phyloP scores from a whole-genome alignment of 2,797 vertebrate genomes.

The Mus spretus region DNA sequence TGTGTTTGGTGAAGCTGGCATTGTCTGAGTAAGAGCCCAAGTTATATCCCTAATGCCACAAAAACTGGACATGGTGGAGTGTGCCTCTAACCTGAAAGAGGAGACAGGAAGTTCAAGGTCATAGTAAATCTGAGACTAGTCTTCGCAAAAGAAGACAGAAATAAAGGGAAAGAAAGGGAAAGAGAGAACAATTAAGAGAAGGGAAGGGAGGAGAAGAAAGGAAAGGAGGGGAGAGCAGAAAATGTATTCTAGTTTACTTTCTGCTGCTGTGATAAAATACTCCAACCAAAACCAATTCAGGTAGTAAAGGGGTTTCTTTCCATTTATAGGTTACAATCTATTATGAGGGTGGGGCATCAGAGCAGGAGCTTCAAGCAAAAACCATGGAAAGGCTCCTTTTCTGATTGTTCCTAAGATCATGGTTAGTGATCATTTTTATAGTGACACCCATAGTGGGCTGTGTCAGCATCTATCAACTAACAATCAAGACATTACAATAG shows the following conservation, averaged over 20 bases:
- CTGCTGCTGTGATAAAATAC: too few relatives aligned
- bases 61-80: background rate
- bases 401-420: background rate
- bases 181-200: too few relatives aligned
- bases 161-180: too few relatives aligned
- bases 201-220: rapidly evolving
- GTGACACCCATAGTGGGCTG: background rate
- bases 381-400: too few relatives aligned
- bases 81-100: background rate
- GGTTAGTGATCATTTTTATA: background rate
- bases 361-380: background rate
- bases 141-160: background rate
- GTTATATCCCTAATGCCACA: background rate
- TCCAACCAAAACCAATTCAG: too few relatives aligned
- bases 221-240: rapidly evolving
- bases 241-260: background rate
- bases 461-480: background rate
- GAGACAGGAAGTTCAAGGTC: background rate
- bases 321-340: background rate
- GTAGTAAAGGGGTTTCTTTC: background rate
- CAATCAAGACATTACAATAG: background rate
- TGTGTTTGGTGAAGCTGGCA: background rate
- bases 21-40: too few relatives aligned
- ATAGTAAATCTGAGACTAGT: background rate
- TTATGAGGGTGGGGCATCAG: background rate